Evolutionary conservation across 2,797 vertebrate species (phyloP).

Genomic region (Todus mexicanus): DNA sequence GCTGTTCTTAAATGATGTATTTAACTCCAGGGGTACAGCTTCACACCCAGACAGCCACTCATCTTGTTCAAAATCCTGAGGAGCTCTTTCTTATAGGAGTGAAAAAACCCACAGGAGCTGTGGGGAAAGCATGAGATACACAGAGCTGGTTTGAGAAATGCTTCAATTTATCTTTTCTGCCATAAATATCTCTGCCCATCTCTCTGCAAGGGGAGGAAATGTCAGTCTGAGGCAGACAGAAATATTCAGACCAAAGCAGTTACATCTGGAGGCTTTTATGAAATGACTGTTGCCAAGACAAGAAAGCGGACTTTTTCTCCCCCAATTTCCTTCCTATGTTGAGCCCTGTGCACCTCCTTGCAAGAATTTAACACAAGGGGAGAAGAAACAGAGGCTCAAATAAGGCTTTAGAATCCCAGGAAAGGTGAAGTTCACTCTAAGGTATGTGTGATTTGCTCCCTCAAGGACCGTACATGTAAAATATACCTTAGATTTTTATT

Average conservation of each 20-base stretch:
- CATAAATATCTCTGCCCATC: not conserved
- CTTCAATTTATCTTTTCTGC: not conserved
- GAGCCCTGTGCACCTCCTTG: not conserved
- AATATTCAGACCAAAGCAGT: not conserved
- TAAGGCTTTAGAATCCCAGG: not conserved
- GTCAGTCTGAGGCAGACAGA: not conserved
- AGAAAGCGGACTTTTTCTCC: not conserved
- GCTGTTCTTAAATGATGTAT: not conserved
- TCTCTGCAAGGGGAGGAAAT: not conserved
- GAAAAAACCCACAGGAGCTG: not conserved
- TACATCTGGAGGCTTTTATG: not conserved
- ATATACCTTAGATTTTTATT: not conserved
- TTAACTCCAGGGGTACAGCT: not conserved
- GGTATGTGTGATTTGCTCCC: not conserved
- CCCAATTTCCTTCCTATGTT: not conserved
- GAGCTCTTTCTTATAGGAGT: not conserved
- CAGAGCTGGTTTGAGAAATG: not conserved
- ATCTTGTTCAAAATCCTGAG: not conserved
- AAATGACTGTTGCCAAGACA: not conserved
- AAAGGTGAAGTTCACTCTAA: not conserved
- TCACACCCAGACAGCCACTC: not conserved
- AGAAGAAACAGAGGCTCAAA: not conserved
- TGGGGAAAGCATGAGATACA: not conserved
- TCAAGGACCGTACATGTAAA: not conserved
- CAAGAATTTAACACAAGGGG: not conserved